phyloP scores from a whole-genome alignment of 2,888 invertebrate genomes.

The Microdon myrmicae region DNA sequence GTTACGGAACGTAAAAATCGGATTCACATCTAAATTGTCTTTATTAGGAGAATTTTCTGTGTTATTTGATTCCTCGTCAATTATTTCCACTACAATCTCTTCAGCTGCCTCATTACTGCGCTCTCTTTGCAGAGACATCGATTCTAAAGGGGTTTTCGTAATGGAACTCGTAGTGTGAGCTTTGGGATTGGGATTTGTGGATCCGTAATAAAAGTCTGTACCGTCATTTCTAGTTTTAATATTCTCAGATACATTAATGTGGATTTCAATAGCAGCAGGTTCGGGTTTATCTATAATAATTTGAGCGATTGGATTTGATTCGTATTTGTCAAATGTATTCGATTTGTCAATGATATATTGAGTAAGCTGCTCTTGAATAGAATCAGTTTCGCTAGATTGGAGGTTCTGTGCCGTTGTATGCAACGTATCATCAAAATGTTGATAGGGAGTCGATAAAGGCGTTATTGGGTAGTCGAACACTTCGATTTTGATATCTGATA shows the following conservation, averaged over 20 bases:
- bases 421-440: slow-evolving; percentile 58
- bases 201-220: slow-evolving; percentile 63
- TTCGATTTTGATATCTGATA: slow-evolving; percentile 64
- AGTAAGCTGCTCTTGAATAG: slow-evolving; percentile 61
- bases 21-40: slow-evolving; percentile 55
- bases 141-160: slow-evolving; percentile 26
- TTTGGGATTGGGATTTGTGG: slow-evolving; percentile 53
- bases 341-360: slow-evolving; percentile 62
- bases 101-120: slow-evolving; percentile 57
- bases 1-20: slow-evolving; percentile 58
- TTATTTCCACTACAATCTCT: slow-evolving; percentile 65
- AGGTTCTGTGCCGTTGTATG: slow-evolving; percentile 54
- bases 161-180: slow-evolving; percentile 32
- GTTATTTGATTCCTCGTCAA: slow-evolving; percentile 58
- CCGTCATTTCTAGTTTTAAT: slow-evolving; percentile 63
- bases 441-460: slow-evolving; percentile 63
- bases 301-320: slow-evolving; percentile 54
- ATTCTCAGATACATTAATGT: slow-evolving; percentile 65
- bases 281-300: slow-evolving; percentile 59
- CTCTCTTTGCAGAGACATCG: slow-evolving; percentile 22
- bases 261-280: slow-evolving; percentile 65
- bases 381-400: slow-evolving; percentile 54
- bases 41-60: slow-evolving; percentile 56
- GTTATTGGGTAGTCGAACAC: slow-evolving; percentile 65
- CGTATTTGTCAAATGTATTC: slow-evolving; percentile 61